Evolutionary conservation across 1,140 invertebrate species (phyloP), one percentile per base, ranked within the genome.

Genomic region (Drosophila takahashii): DNA sequence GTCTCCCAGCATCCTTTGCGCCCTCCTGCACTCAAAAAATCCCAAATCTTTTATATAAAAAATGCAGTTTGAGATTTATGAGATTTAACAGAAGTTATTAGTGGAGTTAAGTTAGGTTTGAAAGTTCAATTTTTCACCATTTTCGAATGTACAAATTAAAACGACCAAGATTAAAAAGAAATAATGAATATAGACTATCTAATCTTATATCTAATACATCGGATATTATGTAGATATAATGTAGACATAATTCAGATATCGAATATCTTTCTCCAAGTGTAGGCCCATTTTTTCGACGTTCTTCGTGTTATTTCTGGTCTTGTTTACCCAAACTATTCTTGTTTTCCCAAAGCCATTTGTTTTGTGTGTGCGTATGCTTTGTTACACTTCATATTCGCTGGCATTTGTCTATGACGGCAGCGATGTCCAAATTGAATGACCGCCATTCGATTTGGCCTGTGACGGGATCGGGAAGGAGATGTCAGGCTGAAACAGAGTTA

Each of bases 261-360:
- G 3, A 22, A 22, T 22, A 3, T 22, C 22, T 47, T 47, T 47
- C 13, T 47, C 7, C 7, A 27, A 47, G 44, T 47, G 44, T n/a
- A 1, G n/a, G 3, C 7, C 9, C 10, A 37, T 15, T 57, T 62
- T 42, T 27, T 59, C 22, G 13, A 13, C 27, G 39, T 15, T 53
- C 34, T 3, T 22, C 1, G 18, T 36, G 18, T 27, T 36, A 39
- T 29, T 60, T 41, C 13, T 27, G 39, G 27, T 29, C n/a, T 9
- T 74, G 58, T 75, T 75, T 75, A 64, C 59, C 36, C 34, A 74
- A 74, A 72, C 66, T 54, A 74, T 73, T 73, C 9, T 32, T 32
- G 29, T 32, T 32, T 54, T 50, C 69, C 54, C 66, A 57, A 26
- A 64, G 41, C 32, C 5, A 27, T 27, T 29, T 36, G 41, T 26